These are phyloP conservation scores for Macroteleia sp. DNA, from an alignment of 2,888 invertebrate species.

Conservation along the genomic window DNA sequence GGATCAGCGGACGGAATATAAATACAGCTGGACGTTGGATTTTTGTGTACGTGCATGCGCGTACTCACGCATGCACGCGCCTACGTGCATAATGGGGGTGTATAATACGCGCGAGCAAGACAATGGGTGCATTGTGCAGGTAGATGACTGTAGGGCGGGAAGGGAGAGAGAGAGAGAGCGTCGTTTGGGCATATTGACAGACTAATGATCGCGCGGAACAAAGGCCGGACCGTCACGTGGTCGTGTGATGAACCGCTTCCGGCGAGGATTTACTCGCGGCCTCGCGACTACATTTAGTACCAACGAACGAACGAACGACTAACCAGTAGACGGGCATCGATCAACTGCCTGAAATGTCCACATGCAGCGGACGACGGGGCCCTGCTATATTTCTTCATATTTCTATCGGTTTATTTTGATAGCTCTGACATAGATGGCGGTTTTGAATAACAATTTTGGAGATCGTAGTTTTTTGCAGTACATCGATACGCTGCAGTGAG, in stretches of 20 bases:
- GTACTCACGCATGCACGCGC: conserved; percentile 76
- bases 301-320: conserved; percentile 60
- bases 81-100: conserved; percentile 81
- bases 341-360: conserved; percentile 70
- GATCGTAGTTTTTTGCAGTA: neutral
- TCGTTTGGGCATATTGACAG: conserved; percentile 84
- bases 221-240: conserved; percentile 83
- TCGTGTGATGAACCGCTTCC: conserved; percentile 83
- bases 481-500: neutral
- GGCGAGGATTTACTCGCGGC: conserved; percentile 75
- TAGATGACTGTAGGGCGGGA: conserved; percentile 76
- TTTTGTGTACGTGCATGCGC: conserved; percentile 45
- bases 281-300: conserved; percentile 74
- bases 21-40: conserved; percentile 23
- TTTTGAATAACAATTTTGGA: conserved; percentile 39
- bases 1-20: conserved; percentile 31
- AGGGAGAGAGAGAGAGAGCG: conserved; percentile 70
- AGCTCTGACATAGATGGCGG: conserved; percentile 38
- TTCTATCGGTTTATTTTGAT: conserved; percentile 44
- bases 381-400: conserved; percentile 54
- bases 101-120: conserved; percentile 81
- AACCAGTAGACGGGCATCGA: conserved; percentile 76
- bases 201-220: conserved; percentile 83
- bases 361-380: conserved; percentile 18
- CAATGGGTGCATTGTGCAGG: conserved; percentile 83